Evolutionary conservation across 2,888 invertebrate genomes (phyloP).

Genomic region (Andrena minutula): DNA sequence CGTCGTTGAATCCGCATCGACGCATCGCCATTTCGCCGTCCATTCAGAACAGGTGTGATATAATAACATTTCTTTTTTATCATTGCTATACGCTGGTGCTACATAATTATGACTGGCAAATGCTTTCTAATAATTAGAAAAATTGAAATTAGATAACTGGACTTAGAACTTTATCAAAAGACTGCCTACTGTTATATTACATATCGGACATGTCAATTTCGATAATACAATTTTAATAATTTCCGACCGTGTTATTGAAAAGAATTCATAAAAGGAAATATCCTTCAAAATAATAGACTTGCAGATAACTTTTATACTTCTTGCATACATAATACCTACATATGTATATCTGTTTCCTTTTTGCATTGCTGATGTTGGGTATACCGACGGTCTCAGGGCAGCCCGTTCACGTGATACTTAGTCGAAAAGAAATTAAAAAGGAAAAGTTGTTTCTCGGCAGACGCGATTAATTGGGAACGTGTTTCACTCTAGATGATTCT

Average conservation of each 20-base stretch:
- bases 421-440: background rate
- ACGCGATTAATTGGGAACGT: background rate
- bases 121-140: too few species aligned
- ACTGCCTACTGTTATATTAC: too few species aligned
- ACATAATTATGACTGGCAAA: too few species aligned
- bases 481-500: background rate
- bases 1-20: constrained; percentile 22
- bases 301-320: too few species aligned
- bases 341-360: background rate
- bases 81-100: background rate
- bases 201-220: too few species aligned
- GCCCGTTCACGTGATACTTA: background rate
- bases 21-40: background rate
- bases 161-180: too few species aligned
- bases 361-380: background rate
- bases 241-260: too few species aligned
- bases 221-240: too few species aligned
- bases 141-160: too few species aligned
- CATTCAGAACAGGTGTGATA: constrained; percentile 14
- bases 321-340: too few species aligned
- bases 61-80: background rate
- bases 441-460: background rate
- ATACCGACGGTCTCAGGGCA: background rate
- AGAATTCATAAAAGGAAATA: background rate
- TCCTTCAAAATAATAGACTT: background rate